phyloP scores from a whole-genome alignment of 2,888 invertebrate species.

The Thecocarcelia acutangulata region DNA sequence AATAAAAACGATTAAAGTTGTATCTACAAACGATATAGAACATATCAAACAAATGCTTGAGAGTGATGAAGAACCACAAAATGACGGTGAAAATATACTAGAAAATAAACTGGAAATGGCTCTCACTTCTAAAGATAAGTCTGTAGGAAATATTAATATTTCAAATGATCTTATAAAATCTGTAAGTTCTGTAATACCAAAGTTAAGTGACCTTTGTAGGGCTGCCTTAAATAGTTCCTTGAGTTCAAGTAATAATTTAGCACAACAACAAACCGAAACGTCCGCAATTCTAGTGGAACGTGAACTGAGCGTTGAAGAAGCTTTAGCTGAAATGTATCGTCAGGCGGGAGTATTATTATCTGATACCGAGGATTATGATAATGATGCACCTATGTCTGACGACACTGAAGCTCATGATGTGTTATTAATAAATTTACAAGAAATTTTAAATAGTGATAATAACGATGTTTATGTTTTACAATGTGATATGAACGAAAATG shows the following conservation, averaged over 20 bases:
- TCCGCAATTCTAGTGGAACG: constrained; percentile 63
- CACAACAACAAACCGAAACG: constrained; percentile 22
- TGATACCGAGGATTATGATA: constrained; percentile 73
- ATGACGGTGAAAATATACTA: constrained; percentile 37
- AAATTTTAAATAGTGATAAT: constrained; percentile 80
- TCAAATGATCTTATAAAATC: constrained; percentile 49
- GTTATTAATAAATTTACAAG: constrained; percentile 79
- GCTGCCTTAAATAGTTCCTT: constrained; percentile 81
- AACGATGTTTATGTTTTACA: constrained; percentile 80
- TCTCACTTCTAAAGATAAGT: constrained; percentile 37
- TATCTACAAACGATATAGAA: constrained; percentile 74
- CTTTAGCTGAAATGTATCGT: constrained; percentile 78
- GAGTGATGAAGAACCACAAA: constrained; percentile 74
- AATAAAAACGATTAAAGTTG: constrained; percentile 24
- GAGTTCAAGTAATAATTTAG: constrained; percentile 69
- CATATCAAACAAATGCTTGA: constrained; percentile 77
- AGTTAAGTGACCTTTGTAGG: constrained; percentile 82
- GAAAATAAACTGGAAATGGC: too few relatives aligned
- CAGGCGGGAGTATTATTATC: constrained; percentile 76
- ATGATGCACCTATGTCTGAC: constrained; percentile 57
- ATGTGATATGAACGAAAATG: constrained; percentile 81
- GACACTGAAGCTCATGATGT: constrained; percentile 74
- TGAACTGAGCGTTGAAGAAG: constrained; percentile 78
- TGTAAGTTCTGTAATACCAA: constrained; percentile 75
- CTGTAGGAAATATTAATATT: constrained; percentile 50